Percentiles rank a stretch among this genome's conserved stretches.
Conservation (phyloP, 2,888 invertebrate species). For the Chloroclysta siterata region DNA sequence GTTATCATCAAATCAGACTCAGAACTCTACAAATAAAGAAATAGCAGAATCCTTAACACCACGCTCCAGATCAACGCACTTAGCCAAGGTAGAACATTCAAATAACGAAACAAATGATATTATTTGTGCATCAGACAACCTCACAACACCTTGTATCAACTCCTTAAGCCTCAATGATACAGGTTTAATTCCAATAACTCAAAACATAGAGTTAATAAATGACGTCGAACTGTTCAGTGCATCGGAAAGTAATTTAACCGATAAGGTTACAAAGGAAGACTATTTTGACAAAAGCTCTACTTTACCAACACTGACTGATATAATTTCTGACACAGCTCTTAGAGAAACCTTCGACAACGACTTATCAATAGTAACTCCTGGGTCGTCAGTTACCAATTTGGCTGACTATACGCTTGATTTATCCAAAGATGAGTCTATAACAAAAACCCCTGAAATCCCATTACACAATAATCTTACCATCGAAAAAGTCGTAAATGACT, state of each 20-base stretch:
- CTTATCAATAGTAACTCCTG: background rate
- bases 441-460: background rate
- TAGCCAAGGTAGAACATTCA: background rate
- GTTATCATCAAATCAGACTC: background rate
- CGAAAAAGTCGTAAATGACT: background rate
- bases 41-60: background rate
- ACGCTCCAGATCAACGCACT: background rate
- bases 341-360: constrained; percentile 1
- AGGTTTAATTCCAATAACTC: background rate
- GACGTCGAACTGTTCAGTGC: background rate
- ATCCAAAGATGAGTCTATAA: background rate
- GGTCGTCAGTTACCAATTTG: background rate
- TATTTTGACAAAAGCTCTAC: background rate
- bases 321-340: background rate
- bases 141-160: background rate
- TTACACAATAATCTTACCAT: background rate
- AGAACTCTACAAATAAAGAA: constrained; percentile 2
- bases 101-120: constrained; percentile 1
- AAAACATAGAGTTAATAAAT: background rate
- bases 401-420: background rate
- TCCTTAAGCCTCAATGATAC: background rate
- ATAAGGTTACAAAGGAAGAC: background rate
- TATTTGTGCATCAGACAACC: background rate
- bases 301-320: background rate
- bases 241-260: background rate